phyloP scores from a whole-genome alignment of 1,140 invertebrate genomes.

The Micrasema minimum region DNA sequence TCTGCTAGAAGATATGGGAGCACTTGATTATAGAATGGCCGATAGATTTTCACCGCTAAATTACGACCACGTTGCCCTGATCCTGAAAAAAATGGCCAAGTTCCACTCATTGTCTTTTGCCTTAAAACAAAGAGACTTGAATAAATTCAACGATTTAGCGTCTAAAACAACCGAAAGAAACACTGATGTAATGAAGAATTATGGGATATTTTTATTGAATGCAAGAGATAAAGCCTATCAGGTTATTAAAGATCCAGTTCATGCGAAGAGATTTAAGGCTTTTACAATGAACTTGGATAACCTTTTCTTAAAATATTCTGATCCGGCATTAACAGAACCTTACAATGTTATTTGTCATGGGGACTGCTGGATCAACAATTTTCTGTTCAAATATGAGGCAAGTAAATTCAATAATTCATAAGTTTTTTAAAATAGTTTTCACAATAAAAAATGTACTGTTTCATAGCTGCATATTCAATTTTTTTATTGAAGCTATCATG shows the following conservation, averaged over 20 bases:
- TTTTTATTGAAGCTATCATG: too few relatives aligned
- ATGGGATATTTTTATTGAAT: not conserved
- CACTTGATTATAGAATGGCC: not conserved
- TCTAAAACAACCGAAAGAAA: not conserved
- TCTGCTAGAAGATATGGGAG: slow-evolving; percentile 29
- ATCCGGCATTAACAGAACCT: not conserved
- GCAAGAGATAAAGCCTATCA: not conserved
- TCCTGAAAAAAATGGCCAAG: slow-evolving; percentile 5
- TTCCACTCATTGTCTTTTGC: slow-evolving; percentile 36
- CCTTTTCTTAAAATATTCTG: not conserved
- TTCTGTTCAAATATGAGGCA: slow-evolving; percentile 38
- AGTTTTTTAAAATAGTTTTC: too few relatives aligned
- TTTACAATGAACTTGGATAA: not conserved
- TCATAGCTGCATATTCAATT: too few relatives aligned
- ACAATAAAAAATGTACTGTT: too few relatives aligned
- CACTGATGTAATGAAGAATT: not conserved
- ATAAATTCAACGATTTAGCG: not conserved
- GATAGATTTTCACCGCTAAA: slow-evolving; percentile 2
- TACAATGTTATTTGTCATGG: slow-evolving; percentile 42
- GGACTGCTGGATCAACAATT: slow-evolving; percentile 37
- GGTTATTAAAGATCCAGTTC: not conserved
- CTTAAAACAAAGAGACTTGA: not conserved
- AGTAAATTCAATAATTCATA: not conserved
- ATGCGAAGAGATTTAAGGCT: not conserved
- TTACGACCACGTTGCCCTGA: slow-evolving; percentile 15